Percentiles rank a stretch among this genome's conserved stretches.
These are phyloP conservation scores for Pyrgilauda ruficollis DNA, from an alignment of 2,113 vertebrate species.

Conservation along the genomic window DNA sequence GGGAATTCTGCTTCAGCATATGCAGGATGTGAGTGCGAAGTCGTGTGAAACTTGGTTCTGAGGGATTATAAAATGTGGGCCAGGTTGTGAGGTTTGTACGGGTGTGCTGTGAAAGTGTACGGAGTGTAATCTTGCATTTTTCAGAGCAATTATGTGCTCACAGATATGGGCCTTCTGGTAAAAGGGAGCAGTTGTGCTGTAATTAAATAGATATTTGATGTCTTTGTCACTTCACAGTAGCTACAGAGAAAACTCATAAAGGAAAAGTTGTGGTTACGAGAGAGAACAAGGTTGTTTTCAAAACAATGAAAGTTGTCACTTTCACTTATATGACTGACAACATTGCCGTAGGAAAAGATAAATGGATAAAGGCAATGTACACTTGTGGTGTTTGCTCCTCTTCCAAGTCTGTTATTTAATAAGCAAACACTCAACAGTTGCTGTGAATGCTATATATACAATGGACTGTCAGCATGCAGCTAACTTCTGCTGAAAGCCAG, in stretches of 20 bases:
- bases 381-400: neutral
- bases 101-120: neutral
- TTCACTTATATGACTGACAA: neutral
- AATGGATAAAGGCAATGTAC: neutral
- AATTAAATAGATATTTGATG: neutral
- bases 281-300: neutral
- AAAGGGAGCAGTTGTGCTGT: neutral
- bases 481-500: neutral
- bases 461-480: neutral
- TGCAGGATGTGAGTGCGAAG: neutral
- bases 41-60: neutral
- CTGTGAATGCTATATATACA: neutral
- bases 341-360: neutral
- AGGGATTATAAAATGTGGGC: neutral
- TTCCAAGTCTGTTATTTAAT: neutral
- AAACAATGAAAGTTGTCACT: neutral
- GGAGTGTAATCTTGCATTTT: neutral
- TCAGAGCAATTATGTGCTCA: neutral
- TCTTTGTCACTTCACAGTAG: neutral
- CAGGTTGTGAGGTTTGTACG: rapidly evolving
- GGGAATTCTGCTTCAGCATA: neutral
- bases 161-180: rapidly evolving
- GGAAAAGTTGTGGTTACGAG: neutral
- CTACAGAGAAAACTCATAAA: neutral
- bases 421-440: neutral